Conservation (phyloP, 2,113 vertebrate species). For the Edolisoma coerulescens region DNA sequence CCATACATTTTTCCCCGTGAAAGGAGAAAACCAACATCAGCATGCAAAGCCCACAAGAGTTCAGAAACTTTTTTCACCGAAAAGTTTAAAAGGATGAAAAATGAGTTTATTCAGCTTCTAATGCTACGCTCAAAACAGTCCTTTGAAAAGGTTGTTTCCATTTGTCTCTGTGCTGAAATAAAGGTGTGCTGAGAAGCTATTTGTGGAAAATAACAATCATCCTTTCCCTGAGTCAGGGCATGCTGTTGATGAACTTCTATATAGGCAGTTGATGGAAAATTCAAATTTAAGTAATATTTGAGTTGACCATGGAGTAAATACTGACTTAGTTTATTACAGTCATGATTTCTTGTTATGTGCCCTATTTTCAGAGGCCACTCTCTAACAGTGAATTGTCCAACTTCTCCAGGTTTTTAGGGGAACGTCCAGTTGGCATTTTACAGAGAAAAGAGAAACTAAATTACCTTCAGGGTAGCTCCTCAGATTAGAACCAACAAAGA, state of each 20-base stretch:
- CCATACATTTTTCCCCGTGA: neutral
- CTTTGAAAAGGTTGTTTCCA: neutral
- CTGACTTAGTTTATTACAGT: neutral
- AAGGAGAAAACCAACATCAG: neutral
- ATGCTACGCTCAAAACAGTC: neutral
- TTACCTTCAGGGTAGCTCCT: conserved; percentile 11
- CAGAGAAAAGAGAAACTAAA: neutral
- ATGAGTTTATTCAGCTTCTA: neutral
- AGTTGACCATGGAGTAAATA: neutral
- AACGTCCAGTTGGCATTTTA: neutral
- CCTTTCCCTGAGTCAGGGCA: neutral
- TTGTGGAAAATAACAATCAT: neutral
- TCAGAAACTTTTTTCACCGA: neutral
- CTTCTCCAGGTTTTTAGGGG: neutral
- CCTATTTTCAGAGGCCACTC: neutral
- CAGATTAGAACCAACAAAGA: neutral
- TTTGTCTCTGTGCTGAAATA: neutral
- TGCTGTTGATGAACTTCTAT: neutral
- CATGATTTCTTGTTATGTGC: neutral
- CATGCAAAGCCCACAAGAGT: neutral
- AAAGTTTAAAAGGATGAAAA: neutral
- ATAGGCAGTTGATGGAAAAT: neutral
- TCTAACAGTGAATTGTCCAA: neutral
- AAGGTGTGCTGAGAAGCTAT: neutral
- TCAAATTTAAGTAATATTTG: neutral